Evolutionary conservation across 1,140 invertebrate genomes (phyloP).

Genomic region (Atta cephalotes): DNA sequence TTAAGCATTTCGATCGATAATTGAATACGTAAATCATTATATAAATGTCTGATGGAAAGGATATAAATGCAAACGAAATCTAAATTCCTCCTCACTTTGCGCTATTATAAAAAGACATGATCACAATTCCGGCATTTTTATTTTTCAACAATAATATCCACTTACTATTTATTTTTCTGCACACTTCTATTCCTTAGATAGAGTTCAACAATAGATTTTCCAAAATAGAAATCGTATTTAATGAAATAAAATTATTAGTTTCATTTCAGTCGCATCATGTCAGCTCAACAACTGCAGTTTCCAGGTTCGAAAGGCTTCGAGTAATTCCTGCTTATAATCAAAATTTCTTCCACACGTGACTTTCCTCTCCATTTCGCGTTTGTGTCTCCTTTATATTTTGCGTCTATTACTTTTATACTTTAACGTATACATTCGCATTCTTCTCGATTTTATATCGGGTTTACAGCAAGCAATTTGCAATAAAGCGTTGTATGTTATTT

Average conservation of each 20-base stretch:
- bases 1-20: conserved; percentile 1
- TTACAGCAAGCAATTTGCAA: conserved; percentile 43
- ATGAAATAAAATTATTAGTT: not conserved
- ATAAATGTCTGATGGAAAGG: not conserved
- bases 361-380: conserved; percentile 7
- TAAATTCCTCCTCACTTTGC: not conserved
- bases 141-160: not conserved
- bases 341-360: conserved; percentile 30
- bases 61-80: not conserved
- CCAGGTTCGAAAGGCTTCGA: not conserved
- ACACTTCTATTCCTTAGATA: not conserved
- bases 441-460: conserved; percentile 34
- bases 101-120: not conserved
- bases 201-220: not conserved
- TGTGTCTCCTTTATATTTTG: conserved; percentile 1
- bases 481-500: conserved; percentile 40
- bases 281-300: not conserved
- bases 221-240: not conserved
- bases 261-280: not conserved
- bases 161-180: not conserved
- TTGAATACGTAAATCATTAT: not conserved
- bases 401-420: conserved; percentile 18
- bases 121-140: not conserved
- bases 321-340: not conserved
- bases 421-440: conserved; percentile 9